These are phyloP conservation scores for Setophaga kirtlandii DNA, from an alignment of 2,113 vertebrate genomes.

Conservation along the genomic window DNA sequence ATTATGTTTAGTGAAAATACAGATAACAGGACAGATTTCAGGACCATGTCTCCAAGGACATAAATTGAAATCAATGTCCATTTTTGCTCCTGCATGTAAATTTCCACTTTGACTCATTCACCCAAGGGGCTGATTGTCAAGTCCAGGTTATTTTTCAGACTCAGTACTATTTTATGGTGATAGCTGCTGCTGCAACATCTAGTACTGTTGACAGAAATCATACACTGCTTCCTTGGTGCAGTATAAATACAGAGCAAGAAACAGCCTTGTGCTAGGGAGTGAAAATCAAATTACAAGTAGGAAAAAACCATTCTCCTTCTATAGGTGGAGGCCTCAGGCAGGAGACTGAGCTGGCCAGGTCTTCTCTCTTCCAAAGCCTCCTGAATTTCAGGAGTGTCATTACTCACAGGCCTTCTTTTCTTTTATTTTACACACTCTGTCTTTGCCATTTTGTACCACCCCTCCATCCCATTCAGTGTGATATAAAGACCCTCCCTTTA, in stretches of 20 bases:
- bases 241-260: neutral
- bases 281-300: neutral
- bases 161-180: neutral
- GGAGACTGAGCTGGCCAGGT: neutral
- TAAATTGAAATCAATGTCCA: conserved; percentile 4
- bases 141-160: neutral
- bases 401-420: neutral
- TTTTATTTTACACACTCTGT: neutral
- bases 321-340: neutral
- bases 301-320: neutral
- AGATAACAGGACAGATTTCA: neutral
- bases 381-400: neutral
- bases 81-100: neutral
- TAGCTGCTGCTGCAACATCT: neutral
- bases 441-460: neutral
- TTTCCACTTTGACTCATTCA: neutral
- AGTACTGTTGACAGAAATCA: neutral
- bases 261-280: neutral
- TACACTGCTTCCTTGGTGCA: neutral
- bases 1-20: neutral
- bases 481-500: neutral
- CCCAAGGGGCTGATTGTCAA: neutral
- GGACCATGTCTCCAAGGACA: neutral
- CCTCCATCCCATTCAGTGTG: neutral
- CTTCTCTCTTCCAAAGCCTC: neutral